These are phyloP conservation scores for Caenorhabditis sinica DNA, from an alignment of 2,888 invertebrate species.

Conservation along the genomic window DNA sequence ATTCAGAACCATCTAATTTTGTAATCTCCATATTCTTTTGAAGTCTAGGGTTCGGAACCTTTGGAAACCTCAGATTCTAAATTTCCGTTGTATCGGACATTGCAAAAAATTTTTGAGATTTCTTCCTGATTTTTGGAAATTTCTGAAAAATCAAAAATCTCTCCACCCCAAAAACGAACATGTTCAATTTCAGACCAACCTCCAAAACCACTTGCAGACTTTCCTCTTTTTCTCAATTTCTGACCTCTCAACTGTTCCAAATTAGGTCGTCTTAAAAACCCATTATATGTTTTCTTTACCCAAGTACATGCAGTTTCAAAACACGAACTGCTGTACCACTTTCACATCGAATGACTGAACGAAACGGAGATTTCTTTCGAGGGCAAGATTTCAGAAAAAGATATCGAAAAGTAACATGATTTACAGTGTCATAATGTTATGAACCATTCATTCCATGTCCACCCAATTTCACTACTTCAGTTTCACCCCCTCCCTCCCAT, in stretches of 20 bases:
- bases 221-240: not conserved
- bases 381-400: slow-evolving; percentile 28
- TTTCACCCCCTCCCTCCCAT: slow-evolving; percentile 31
- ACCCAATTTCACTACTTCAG: slow-evolving; percentile 55
- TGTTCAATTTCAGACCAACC: not conserved
- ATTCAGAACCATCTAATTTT: no score
- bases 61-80: no score
- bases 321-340: not conserved
- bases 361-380: slow-evolving; percentile 10
- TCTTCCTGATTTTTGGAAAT: not conserved
- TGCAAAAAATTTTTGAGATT: no score
- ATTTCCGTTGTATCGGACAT: no score
- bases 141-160: not conserved
- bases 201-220: not conserved
- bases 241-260: not conserved
- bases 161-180: not conserved
- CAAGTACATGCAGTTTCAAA: not conserved
- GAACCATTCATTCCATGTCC: slow-evolving; percentile 39
- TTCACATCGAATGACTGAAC: slow-evolving; percentile 7
- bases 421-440: slow-evolving; percentile 37
- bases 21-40: no score
- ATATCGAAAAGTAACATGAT: slow-evolving; percentile 46
- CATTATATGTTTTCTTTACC: not conserved
- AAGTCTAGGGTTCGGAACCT: no score
- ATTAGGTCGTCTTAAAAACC: slow-evolving; percentile 6